phyloP scores from a whole-genome alignment of 1,140 invertebrate species.

The Paraescarpia echinospica region DNA sequence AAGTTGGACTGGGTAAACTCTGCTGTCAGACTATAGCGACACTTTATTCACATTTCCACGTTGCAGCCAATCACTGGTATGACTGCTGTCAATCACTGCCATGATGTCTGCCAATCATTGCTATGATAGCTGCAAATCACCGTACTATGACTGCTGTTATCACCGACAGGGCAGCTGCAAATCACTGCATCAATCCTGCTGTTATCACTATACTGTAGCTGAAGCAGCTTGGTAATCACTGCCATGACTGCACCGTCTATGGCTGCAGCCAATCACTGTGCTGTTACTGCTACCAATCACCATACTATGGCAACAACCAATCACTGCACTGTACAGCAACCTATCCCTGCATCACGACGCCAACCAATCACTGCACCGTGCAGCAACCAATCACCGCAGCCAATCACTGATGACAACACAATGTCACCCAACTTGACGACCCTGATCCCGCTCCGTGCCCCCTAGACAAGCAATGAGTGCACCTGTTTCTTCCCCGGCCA shows the following conservation, averaged over 20 bases:
- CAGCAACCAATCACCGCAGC: no score
- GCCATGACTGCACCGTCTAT: background rate
- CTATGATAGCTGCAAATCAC: no score
- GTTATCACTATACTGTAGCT: no score
- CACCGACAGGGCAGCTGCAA: background rate
- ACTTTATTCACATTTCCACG: background rate
- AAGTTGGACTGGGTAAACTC: background rate
- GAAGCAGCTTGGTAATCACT: no score
- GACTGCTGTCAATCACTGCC: background rate
- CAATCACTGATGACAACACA: background rate
- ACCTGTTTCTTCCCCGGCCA: constrained; percentile 95
- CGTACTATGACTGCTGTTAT: background rate
- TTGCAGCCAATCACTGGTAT: background rate
- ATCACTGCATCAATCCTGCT: no score
- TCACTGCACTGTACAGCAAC: background rate
- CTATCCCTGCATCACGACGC: no score
- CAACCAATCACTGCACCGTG: no score
- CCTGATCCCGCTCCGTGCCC: background rate
- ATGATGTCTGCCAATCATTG: background rate
- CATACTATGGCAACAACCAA: background rate
- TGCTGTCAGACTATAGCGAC: background rate
- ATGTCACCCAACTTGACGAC: background rate
- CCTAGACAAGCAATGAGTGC: constrained; percentile 34
- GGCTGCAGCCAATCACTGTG: background rate
- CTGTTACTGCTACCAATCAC: background rate